Conservation (phyloP, 1,140 invertebrate species). For the Oreohelix idahoensis region DNA sequence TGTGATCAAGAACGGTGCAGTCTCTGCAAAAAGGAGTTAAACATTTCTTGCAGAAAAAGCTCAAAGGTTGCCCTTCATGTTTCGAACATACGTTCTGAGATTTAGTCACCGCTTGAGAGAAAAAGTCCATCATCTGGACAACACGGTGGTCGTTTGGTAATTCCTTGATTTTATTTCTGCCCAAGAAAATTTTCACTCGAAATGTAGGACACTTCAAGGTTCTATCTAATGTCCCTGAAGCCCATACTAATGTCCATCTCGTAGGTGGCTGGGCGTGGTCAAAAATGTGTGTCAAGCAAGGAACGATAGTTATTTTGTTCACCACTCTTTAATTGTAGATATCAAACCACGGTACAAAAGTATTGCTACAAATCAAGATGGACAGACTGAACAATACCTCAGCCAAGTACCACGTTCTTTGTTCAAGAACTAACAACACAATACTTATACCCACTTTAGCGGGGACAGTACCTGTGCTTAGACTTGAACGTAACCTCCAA, state of each 20-base stretch:
- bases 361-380: no score
- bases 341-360: no score
- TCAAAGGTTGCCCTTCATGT: conserved; percentile 67
- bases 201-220: conserved; percentile 68
- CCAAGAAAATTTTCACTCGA: conserved; percentile 64
- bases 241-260: conserved; percentile 49
- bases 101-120: conserved; percentile 55
- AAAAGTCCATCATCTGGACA: conserved; percentile 69
- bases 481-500: no score
- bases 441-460: no score
- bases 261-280: conserved; percentile 59
- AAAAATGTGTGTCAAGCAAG: conserved; percentile 62
- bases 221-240: conserved; percentile 58
- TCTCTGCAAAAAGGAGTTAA: conserved; percentile 65
- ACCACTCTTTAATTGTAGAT: no score
- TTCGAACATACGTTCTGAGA: conserved; percentile 64
- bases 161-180: conserved; percentile 57
- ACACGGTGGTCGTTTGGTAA: conserved; percentile 66
- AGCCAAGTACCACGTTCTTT: no score
- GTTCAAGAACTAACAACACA: no score
- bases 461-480: no score
- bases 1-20: conserved; percentile 70
- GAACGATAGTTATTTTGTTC: no score
- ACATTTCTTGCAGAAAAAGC: conserved; percentile 70
- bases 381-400: no score